Evolutionary conservation across 2,113 vertebrate species (phyloP), one percentile per base, ranked within the genome.

Genomic region (Alces alces): DNA sequence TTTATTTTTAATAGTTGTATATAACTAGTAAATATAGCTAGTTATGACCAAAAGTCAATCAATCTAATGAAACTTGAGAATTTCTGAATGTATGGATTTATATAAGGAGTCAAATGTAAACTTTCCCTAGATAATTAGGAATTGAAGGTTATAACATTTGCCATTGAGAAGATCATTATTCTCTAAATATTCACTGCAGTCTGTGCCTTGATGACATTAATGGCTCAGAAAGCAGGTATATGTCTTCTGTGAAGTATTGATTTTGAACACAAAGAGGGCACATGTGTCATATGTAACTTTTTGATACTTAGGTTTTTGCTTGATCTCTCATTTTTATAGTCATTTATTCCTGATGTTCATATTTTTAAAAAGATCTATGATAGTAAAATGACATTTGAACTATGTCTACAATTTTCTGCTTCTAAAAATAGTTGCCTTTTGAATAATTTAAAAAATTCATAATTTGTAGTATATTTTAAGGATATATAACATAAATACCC

Each of bases 31-130:
- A 93, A 58, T 19, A 55, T 87, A 93, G 61, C 73, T 88, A 82
- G 27, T 89, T 80, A 19, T 91, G 82, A 78, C 17, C 45, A 73
- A 82, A 97, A 60, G 66, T 52, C 58, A 95, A 91, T 97, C 92
- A 89, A 73, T 78, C 39, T 88, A 90, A 36, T 96, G 58, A 52
- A 96, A 95, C 90, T 97, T 97, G 83, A 89, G 39, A 36, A 86
- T 95, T 85, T 97, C 87, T 86, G 58, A 80, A 58, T 97, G 30
- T 66, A 83, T 96, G 86, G 95, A 96, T 97, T 84, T 95, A 88
- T 96, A 58, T 89, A 95, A 96, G 93, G 89, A 91, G 45, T 96
- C 76, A 78, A 70, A 86, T 61, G 2, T 9, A 96, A 97, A 39
- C 60, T 95, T 73, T 94, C 39, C 80, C 86, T 52, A 5, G 66